phyloP scores from a whole-genome alignment of 2,113 vertebrate species.

The Artemisiospiza belli region DNA sequence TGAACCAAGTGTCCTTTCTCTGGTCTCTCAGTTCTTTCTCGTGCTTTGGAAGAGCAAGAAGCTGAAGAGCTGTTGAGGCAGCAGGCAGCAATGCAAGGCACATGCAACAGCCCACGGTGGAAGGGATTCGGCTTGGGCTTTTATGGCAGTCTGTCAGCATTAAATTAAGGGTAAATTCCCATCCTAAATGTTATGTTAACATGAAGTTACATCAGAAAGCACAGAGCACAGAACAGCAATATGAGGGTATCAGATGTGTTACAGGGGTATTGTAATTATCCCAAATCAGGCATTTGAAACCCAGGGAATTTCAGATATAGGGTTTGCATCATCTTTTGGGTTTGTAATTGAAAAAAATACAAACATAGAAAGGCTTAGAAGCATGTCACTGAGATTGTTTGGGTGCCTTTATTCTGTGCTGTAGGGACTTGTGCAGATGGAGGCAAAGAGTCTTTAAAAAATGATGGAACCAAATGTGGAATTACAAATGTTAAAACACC shows the following conservation, averaged over 20 bases:
- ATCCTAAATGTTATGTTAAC: constrained; percentile 22
- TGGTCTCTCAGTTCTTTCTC: not conserved
- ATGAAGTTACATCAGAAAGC: constrained; percentile 29
- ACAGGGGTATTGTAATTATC: not conserved
- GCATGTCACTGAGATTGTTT: not conserved
- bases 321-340: not conserved
- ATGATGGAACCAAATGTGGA: not conserved
- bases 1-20: not conserved
- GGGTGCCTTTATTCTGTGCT: constrained; percentile 13
- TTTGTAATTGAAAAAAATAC: constrained; percentile 17
- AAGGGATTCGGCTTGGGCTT: not conserved
- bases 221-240: constrained; percentile 21
- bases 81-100: not conserved
- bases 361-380: not conserved
- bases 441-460: not conserved
- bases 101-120: not conserved
- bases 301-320: constrained; percentile 13
- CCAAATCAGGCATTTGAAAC: constrained; percentile 40
- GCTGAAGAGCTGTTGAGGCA: not conserved
- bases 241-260: constrained; percentile 28
- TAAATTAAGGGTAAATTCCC: constrained; percentile 53
- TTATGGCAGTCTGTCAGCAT: not conserved
- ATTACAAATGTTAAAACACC: not conserved
- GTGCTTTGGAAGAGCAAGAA: not conserved
- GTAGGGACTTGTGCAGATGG: not conserved